These are phyloP conservation scores for Cephus nigrinus DNA, from an alignment of 2,888 invertebrate genomes.

Conservation along the genomic window DNA sequence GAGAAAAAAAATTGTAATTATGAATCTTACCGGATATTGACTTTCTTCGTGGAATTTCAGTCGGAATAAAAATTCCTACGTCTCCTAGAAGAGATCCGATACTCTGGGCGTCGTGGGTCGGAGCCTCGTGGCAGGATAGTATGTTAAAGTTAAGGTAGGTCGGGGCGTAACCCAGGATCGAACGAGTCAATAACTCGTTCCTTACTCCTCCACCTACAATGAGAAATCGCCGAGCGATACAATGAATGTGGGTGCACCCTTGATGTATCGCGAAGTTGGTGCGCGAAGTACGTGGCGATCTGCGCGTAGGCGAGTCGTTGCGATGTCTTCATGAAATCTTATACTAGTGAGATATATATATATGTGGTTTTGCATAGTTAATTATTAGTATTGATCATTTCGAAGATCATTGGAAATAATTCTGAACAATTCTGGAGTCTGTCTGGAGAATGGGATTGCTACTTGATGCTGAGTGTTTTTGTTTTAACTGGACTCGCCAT, in stretches of 20 bases:
- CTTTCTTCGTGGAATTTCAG: background rate
- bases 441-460: background rate
- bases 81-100: background rate
- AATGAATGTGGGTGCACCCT: constrained; percentile 52
- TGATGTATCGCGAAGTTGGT: constrained; percentile 32
- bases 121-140: constrained; percentile 46
- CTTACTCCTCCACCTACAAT: constrained; percentile 51
- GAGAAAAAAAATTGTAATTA: too few species aligned
- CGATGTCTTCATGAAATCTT: constrained; percentile 43
- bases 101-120: constrained; percentile 13
- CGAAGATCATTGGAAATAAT: background rate
- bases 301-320: constrained; percentile 29
- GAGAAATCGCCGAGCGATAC: constrained; percentile 50
- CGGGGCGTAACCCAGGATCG: constrained; percentile 60
- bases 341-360: background rate
- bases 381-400: background rate
- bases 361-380: background rate
- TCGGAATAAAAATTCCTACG: background rate
- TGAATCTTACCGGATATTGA: background rate
- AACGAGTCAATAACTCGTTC: constrained; percentile 60
- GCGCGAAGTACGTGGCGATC: constrained; percentile 7
- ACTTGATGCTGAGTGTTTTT: background rate
- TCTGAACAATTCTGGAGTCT: background rate
- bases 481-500: background rate
- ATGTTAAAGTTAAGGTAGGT: constrained; percentile 56